Conservation (phyloP, 2,113 vertebrate species). For the Tauraco erythrolophus region DNA sequence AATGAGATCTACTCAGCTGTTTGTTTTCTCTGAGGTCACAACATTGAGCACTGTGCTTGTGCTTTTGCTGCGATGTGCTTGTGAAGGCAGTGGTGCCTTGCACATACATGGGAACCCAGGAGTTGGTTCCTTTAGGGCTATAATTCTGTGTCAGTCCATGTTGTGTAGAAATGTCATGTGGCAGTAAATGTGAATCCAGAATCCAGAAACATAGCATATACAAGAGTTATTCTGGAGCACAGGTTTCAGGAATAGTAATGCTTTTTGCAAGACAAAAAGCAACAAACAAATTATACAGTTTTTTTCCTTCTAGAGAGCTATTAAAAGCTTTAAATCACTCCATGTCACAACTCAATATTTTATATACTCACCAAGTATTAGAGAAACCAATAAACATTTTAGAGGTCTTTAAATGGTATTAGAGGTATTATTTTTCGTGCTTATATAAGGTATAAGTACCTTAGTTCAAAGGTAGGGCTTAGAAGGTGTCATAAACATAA, state of each 20-base stretch:
- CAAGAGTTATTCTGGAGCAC: neutral
- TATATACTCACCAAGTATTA: slow-evolving; percentile 47
- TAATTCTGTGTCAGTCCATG: neutral
- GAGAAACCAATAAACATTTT: slow-evolving; percentile 64
- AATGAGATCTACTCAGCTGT: neutral
- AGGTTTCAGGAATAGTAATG: neutral
- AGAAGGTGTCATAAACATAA: slow-evolving; percentile 53
- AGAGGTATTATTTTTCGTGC: slow-evolving; percentile 54
- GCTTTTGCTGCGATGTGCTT: neutral
- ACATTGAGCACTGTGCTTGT: neutral
- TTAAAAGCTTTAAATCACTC: slow-evolving; percentile 26
- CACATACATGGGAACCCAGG: fast-evolving
- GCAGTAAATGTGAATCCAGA: neutral
- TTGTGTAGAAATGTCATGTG: neutral
- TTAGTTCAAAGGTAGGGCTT: slow-evolving; percentile 51
- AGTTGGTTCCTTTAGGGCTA: neutral
- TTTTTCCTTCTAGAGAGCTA: neutral
- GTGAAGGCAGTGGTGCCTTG: neutral
- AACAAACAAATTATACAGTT: neutral
- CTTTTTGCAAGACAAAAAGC: neutral
- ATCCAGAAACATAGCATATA: neutral
- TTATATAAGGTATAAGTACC: slow-evolving; percentile 54
- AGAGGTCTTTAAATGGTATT: slow-evolving; percentile 61
- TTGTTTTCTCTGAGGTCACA: neutral
- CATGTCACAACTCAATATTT: neutral